Evolutionary conservation across 1,140 invertebrate species (phyloP).

Genomic region (Archivesica marissinica): DNA sequence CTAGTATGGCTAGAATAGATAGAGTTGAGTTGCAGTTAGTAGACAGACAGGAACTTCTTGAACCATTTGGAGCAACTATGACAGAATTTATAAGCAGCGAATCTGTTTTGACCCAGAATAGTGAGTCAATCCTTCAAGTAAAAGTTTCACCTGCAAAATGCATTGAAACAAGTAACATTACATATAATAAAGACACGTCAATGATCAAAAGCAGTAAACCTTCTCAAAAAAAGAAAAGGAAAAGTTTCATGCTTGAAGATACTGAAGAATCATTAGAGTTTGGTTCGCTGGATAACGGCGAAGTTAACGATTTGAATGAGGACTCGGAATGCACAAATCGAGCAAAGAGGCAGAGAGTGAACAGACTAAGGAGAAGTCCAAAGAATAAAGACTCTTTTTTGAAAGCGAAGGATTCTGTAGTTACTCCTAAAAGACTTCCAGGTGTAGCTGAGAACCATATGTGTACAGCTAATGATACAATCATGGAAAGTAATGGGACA

Average conservation of each 20-base stretch:
- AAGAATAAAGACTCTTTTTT: background rate
- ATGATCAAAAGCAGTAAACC: too few relatives aligned
- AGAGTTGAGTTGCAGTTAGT: background rate
- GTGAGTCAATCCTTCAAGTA: constrained; percentile 17
- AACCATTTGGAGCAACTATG: background rate
- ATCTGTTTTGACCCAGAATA: constrained; percentile 1
- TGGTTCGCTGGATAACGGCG: constrained; percentile 11
- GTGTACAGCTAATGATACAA: background rate
- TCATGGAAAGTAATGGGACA: background rate
- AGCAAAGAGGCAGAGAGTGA: constrained; percentile 18
- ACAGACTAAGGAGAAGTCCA: constrained; percentile 17
- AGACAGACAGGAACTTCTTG: background rate
- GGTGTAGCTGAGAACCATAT: background rate
- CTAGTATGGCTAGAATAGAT: background rate
- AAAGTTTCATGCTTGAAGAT: constrained; percentile 59
- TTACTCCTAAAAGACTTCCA: too few relatives aligned
- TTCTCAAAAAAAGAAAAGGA: constrained; percentile 25
- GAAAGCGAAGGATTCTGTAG: background rate
- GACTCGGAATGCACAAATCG: constrained; percentile 7
- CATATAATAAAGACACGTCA: background rate
- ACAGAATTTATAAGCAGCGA: background rate
- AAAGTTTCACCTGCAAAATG: background rate
- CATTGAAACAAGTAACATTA: background rate
- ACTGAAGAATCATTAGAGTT: constrained; percentile 32
- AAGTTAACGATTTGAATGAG: background rate